Evolutionary conservation across 2,888 invertebrate genomes (phyloP).

Genomic region (Platycnemis pennipes): DNA sequence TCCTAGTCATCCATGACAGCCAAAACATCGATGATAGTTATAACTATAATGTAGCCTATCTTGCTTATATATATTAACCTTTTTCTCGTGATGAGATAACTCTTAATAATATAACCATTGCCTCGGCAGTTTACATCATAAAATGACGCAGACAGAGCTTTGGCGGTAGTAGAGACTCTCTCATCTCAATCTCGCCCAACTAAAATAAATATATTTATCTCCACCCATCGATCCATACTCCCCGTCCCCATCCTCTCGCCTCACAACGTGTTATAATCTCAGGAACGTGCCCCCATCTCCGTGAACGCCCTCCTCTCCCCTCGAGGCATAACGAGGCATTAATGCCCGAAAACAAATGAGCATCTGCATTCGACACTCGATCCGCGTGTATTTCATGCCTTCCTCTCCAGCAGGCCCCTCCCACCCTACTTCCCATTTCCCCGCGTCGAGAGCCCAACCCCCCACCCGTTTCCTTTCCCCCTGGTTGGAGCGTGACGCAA

Average conservation of each 20-base stretch:
- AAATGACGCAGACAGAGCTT: no score
- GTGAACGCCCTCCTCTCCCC: neutral
- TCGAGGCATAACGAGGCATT: slow-evolving; percentile 21
- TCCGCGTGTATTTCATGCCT: slow-evolving; percentile 57
- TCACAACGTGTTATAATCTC: slow-evolving; percentile 31
- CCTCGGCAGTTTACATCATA: no score
- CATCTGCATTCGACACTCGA: slow-evolving; percentile 60
- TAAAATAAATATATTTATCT: neutral
- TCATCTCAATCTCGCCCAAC: neutral
- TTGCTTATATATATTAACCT: no score
- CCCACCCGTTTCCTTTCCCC: neutral
- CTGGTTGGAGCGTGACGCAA: neutral
- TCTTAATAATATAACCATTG: no score
- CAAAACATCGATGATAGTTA: no score
- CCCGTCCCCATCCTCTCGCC: neutral
- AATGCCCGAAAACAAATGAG: slow-evolving; percentile 38
- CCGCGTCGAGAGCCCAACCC: no score
- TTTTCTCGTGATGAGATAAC: no score
- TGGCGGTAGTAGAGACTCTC: neutral
- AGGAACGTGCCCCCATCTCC: slow-evolving; percentile 45
- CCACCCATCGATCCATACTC: neutral
- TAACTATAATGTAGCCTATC: no score
- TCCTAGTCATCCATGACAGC: no score
- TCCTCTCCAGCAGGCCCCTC: neutral
- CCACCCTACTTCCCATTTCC: no score